Base-by-base conservation (phyloP, 2,797 vertebrate genomes). In the Oreochromis mossambicus region DNA sequence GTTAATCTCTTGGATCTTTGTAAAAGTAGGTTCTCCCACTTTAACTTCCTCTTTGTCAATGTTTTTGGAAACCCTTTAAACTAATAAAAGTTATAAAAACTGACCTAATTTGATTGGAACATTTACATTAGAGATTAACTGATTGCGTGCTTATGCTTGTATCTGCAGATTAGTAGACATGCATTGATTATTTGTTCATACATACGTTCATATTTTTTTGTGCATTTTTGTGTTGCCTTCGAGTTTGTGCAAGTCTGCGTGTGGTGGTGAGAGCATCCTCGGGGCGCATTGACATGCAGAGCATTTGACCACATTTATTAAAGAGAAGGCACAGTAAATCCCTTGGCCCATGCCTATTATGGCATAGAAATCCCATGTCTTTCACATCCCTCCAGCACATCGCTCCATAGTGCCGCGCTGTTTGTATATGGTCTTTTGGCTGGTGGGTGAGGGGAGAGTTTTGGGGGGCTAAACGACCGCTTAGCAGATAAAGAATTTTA, bases 401-500 rank as follows among this genome's bases (percentile, higher is more conserved):
- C 56, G 56, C 88, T 82, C 83, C 88, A 83, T 77, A 88, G 86
- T 70, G 83, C 87, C 76, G 4, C 79, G 4, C 83, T 94, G 89
- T 96, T 95, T 94, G 90, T 88, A 77, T 91, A 91, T 86, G 89
- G 90, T 83, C 90, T 93, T 92, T 95, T 93, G 83, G 84, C 86
- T 70, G 73, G 24, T 79, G 86, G 87, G 79, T 79, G 86, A 83
- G 36, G 86, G 78, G 52, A 82, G 43, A 61, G 75, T 76, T 90
- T 90, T 79, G 51, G 79, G 79, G 80, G 61, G 80, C 88, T 93
- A 94, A 95, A 93, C 80, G 87, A 86, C 90, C 15, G 88, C 92
- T 95, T 93, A 94, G 94, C 84, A 95, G 93, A 96, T 95, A 92
- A 95, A 95, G 92, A 94, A 93, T 94, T 92, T 94, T 93, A 96